These are phyloP conservation scores for Cheilosia vulpina DNA, from an alignment of 2,888 invertebrate species.

Conservation along the genomic window DNA sequence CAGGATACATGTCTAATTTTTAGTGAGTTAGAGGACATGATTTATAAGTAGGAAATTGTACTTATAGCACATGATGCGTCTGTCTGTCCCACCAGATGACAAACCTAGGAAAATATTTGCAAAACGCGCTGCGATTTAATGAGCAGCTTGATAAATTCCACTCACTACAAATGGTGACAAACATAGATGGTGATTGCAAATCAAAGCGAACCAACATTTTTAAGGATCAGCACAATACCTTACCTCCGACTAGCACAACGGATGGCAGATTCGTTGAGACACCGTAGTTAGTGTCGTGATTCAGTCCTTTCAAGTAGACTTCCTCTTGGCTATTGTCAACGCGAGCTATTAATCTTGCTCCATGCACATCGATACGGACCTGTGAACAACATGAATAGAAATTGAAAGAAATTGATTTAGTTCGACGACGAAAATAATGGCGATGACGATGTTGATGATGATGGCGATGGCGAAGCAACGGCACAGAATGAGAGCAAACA, in stretches of 20 bases:
- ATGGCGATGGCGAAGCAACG: neutral
- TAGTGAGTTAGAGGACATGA: constrained; percentile 17
- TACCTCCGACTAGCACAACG: constrained; percentile 94
- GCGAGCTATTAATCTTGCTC: constrained; percentile 91
- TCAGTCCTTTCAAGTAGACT: constrained; percentile 92
- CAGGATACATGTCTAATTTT: neutral
- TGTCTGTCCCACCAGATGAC: neutral
- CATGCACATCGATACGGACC: constrained; percentile 93
- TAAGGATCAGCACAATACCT: constrained; percentile 76
- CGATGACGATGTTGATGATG: constrained; percentile 1
- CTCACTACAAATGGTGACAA: neutral
- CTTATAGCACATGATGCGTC: neutral
- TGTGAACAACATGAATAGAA: constrained; percentile 77
- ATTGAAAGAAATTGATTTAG: constrained; percentile 68
- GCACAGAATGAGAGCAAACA: neutral
- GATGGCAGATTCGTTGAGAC: constrained; percentile 93
- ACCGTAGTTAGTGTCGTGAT: constrained; percentile 93
- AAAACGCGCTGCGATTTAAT: neutral
- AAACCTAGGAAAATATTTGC: neutral
- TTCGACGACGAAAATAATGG: constrained; percentile 51
- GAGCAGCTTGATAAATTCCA: neutral
- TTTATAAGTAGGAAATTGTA: constrained; percentile 40
- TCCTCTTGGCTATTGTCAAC: constrained; percentile 93
- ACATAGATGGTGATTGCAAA: neutral
- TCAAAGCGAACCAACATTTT: neutral